These are phyloP conservation scores for Morus bassanus DNA, from an alignment of 2,797 vertebrate species.

Conservation along the genomic window DNA sequence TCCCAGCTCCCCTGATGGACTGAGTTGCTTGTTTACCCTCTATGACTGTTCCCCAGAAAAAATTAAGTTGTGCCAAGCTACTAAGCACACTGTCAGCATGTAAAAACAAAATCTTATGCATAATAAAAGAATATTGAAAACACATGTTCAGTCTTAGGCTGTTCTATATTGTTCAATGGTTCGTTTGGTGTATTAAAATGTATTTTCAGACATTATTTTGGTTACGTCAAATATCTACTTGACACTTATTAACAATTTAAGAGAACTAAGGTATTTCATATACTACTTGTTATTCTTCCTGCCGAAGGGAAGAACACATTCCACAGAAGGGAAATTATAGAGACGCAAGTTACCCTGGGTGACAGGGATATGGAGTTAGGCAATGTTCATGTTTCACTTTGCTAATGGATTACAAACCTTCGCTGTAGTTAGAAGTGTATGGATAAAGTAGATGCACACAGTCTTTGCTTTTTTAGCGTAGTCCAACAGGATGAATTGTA, in stretches of 20 bases:
- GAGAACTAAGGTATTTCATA: not conserved
- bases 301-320: not conserved
- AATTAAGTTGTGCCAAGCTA: not conserved
- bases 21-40: not conserved
- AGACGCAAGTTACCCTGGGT: not conserved
- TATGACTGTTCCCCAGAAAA: not conserved
- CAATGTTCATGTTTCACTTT: not conserved
- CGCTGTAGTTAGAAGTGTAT: not conserved
- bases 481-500: conserved; percentile 36
- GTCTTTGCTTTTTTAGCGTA: conserved; percentile 8
- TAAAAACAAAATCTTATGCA: not conserved
- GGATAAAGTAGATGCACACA: not conserved
- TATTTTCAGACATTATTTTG: conserved; percentile 2
- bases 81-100: not conserved
- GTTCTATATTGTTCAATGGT: not conserved
- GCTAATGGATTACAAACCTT: not conserved
- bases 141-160: not conserved
- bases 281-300: not conserved
- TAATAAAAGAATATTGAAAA: not conserved
- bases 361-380: not conserved
- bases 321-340: not conserved
- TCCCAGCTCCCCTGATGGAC: not conserved
- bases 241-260: not conserved
- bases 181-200: not conserved
- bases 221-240: not conserved